Base-by-base conservation (phyloP, 1,140 invertebrate species). In the Drosophila kanapiae region DNA sequence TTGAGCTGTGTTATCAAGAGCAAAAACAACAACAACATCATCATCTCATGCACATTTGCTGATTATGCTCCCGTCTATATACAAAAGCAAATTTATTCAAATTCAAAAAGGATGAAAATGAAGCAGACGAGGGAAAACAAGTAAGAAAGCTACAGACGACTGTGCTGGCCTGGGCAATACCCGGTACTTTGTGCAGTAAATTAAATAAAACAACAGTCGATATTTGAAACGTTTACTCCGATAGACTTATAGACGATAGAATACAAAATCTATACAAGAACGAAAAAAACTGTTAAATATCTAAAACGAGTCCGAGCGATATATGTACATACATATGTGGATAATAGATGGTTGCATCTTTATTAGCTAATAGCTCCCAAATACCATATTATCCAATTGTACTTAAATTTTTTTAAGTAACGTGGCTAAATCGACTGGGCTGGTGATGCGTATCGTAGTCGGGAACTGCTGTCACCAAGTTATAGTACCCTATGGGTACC, bases 21-120 rank as follows among this genome's bases (percentile, higher is more conserved):
- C 29, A 49, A 58, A 31, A 54, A 48, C 35, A 57, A 68, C 40
- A 75, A 54, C 49, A 65, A n/a, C 62, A 56, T 27, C 56, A 51
- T 11, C 48, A 38, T 43, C 37, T 54, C 29, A 75, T 51, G 49
- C 54, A 77, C 68, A 75, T 57, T 57, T 82, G 53, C 61, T 82
- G 72, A 78, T 82, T 75, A 75, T 78, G 60, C 56, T 58, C 49
- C 51, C 49, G 64, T 42, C 42, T 68, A 14, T 40, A 48, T 49
- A 49, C 47, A 13, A 60, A 48, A 49, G 27, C 27, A 63, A 68
- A 51, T 61, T 33, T 56, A 23, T 56, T 56, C 16, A 61, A 35
- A 49, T 51, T 37, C 29, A 29, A 51, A 49, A 35, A 61, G 18
- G 31, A 56, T 13, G 31, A 16, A 35, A 0, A 53, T 53, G 31